Conservation (phyloP, 1,140 invertebrate species). For the Pogonognathellus flavescens region DNA sequence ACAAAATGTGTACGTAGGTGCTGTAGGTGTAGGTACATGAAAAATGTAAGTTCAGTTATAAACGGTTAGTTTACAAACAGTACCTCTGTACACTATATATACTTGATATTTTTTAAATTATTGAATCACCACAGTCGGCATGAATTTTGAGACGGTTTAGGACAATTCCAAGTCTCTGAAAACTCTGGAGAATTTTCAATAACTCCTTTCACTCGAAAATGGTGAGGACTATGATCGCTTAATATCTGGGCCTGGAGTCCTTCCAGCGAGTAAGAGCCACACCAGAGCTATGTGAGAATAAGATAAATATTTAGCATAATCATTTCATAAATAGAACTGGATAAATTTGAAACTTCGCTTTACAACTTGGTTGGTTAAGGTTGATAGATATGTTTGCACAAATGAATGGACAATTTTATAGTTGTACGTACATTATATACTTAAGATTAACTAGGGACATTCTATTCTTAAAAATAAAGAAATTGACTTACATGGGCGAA, state of each 20-base stretch:
- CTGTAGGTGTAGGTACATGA: too few relatives aligned
- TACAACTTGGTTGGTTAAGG: too few relatives aligned
- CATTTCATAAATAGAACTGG: too few relatives aligned
- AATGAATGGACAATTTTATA: background rate
- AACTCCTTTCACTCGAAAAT: slow-evolving; percentile 83
- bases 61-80: too few relatives aligned
- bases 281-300: slow-evolving; percentile 25
- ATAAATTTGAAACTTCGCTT: too few relatives aligned
- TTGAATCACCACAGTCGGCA: slow-evolving; percentile 2
- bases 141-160: slow-evolving; percentile 61
- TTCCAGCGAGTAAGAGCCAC: slow-evolving; percentile 41
- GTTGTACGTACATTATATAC: too few relatives aligned
- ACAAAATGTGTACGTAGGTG: too few relatives aligned
- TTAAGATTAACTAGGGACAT: too few relatives aligned
- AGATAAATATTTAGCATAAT: background rate
- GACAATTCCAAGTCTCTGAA: slow-evolving; percentile 83
- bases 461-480: too few relatives aligned
- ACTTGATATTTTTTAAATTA: too few relatives aligned
- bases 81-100: too few relatives aligned
- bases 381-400: background rate
- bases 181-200: slow-evolving; percentile 90
- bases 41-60: too few relatives aligned
- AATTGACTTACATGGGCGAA: slow-evolving; percentile 80
- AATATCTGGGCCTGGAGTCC: slow-evolving; percentile 48
- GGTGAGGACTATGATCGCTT: slow-evolving; percentile 79